Base-by-base conservation (phyloP, 2,888 invertebrate genomes). In the Dynastes hyllus region DNA sequence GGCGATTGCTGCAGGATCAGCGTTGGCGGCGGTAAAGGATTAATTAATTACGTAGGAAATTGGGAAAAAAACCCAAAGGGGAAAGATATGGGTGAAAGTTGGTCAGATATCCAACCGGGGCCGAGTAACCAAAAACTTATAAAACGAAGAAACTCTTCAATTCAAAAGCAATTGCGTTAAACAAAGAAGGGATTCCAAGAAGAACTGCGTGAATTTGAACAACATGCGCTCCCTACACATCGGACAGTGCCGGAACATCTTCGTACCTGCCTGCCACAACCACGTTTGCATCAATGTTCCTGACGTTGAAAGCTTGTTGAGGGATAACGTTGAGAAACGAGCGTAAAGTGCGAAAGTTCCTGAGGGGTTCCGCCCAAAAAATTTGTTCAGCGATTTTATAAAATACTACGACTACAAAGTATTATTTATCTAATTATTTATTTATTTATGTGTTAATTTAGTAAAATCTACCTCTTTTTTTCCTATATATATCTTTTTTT, bases 1-100 rank as follows among this genome's bases (percentile, higher is more conserved):
- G 83, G 83, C 8, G 82, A 84, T 71, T 78, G 73, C 8, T 83
- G 83, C 65, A 67, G 50, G 8, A 78, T 84, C 13, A 67, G 71
- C 40, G 81, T 84, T 22, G 40, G 13, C 5, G 50, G 65, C 32
- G 84, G 84, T 55, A 71, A 65, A 63, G 84, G 84, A 29, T 77
- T 76, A 16, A 81, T 84, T 45, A 63, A 69, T 55, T 84, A 83
- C 50, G 80, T 80, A n/a, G 84, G 84, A 69, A 83, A 84, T 65
- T 77, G 78, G 84, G 83, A 1, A 77, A 80, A 77, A 80, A 13
- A 66, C 83, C 5, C 22, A 79, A 27, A 53, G 8, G 84, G 84
- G 13, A 27, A 67, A 5, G 53, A 69, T 9, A 53, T 83, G 66
- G 76, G 80, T 16, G 32, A 71, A 6, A 75, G 65, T 11, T 78